phyloP scores from a whole-genome alignment of 2,113 vertebrate genomes.

The Platysteira castanea region DNA sequence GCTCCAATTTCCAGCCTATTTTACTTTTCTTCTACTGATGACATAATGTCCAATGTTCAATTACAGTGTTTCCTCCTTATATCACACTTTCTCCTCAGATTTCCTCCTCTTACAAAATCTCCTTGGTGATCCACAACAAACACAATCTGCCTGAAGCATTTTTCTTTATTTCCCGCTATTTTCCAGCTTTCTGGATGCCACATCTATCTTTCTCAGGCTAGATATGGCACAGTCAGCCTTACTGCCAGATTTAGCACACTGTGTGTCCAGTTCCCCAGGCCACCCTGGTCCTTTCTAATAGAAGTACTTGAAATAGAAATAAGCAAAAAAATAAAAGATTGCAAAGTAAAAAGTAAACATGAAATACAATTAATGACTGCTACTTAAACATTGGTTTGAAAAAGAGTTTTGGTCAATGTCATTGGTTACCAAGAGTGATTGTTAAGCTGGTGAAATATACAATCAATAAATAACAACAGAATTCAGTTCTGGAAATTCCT shows the following conservation, averaged over 20 bases:
- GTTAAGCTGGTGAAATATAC: not conserved
- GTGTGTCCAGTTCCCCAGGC: not conserved
- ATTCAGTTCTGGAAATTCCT: not conserved
- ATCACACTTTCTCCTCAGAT: not conserved
- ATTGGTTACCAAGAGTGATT: not conserved
- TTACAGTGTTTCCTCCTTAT: not conserved
- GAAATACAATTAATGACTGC: not conserved
- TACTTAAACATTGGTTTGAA: not conserved
- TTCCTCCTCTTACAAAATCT: not conserved
- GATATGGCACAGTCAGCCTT: not conserved
- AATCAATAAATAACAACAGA: not conserved
- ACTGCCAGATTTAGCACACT: not conserved
- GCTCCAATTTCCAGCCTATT: not conserved
- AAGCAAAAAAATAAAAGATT: not conserved
- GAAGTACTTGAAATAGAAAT: not conserved
- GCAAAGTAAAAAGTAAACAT: not conserved
- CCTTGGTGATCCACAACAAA: not conserved
- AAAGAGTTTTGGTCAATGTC: not conserved
- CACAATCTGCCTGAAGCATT: not conserved
- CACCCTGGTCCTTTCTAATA: not conserved
- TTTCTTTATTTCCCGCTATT: not conserved
- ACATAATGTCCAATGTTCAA: not conserved
- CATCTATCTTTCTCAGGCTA: not conserved
- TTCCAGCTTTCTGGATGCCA: not conserved
- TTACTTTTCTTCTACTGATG: not conserved